Evolutionary conservation across 2,888 invertebrate species (phyloP).

Genomic region (Tuberolachnus salignus): DNA sequence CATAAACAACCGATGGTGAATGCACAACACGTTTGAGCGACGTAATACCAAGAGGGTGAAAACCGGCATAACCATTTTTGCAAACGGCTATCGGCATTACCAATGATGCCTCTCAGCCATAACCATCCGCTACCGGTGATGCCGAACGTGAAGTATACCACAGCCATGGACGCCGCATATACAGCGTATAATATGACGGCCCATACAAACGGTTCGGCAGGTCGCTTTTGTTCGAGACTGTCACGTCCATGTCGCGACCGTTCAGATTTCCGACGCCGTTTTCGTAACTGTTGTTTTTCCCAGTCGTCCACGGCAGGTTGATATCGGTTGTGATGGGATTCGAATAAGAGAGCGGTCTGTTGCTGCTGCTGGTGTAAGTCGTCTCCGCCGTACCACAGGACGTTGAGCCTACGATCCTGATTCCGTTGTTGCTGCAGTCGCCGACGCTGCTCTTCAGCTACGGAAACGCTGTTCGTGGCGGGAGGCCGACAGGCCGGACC

Average conservation of each 20-base stretch:
- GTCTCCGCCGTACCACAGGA: conserved; percentile 41
- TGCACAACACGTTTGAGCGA: not conserved
- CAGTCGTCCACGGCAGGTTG: conserved; percentile 34
- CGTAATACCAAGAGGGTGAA: conserved; percentile 14
- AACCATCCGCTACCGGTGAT: conserved; percentile 29
- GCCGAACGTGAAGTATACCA: not conserved
- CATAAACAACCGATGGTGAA: not conserved
- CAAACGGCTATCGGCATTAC: not conserved
- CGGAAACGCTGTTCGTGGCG: not conserved
- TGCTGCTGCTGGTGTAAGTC: conserved; percentile 2
- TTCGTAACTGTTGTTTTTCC: conserved; percentile 34
- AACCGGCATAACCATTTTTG: not conserved
- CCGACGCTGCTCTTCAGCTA: conserved; percentile 6
- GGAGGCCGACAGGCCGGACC: not conserved
- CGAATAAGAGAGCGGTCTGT: conserved; percentile 3
- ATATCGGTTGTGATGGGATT: conserved; percentile 2
- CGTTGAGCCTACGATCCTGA: conserved; percentile 22
- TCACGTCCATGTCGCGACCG: not conserved
- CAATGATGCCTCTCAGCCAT: conserved; percentile 19
- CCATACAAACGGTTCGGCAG: conserved; percentile 9
- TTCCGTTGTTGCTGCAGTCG: conserved; percentile 20
- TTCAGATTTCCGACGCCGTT: not conserved
- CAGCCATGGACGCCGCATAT: conserved; percentile 22
- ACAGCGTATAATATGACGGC: not conserved
- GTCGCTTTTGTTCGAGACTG: not conserved